phyloP scores from a whole-genome alignment of 2,888 invertebrate species.

The Eulithis prunata region DNA sequence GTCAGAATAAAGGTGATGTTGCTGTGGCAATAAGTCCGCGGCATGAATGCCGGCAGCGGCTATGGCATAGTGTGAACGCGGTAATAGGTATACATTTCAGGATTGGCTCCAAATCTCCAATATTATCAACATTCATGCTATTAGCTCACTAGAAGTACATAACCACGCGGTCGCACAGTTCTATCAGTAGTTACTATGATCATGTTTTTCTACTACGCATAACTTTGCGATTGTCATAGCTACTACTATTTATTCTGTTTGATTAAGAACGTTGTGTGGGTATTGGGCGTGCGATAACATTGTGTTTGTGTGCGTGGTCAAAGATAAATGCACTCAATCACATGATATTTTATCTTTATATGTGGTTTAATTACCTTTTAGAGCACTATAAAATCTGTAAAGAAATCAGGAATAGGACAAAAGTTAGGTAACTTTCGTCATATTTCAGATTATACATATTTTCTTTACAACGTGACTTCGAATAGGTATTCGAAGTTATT shows the following conservation, averaged over 20 bases:
- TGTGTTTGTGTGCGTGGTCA: conserved; percentile 50
- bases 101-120: conserved; percentile 15
- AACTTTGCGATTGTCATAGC: conserved; percentile 35
- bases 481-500: no score
- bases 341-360: no score
- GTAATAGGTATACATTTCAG: conserved; percentile 5
- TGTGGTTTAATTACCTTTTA: no score
- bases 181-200: conserved; percentile 4
- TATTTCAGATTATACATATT: no score
- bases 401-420: no score
- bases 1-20: no score
- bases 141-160: conserved; percentile 1
- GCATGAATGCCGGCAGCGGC: no score
- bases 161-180: conserved; percentile 29
- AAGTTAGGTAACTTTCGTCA: no score
- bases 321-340: conserved; percentile 38
- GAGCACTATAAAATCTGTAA: no score
- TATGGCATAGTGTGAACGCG: no score
- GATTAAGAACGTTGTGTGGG: conserved; percentile 23
- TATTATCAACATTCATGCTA: conserved; percentile 15
- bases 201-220: conserved; percentile 60
- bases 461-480: no score
- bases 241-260: neutral
- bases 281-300: conserved; percentile 46
- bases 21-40: no score